Conservation (phyloP, 2,888 invertebrate species). For the Cyclophora albipunctata region DNA sequence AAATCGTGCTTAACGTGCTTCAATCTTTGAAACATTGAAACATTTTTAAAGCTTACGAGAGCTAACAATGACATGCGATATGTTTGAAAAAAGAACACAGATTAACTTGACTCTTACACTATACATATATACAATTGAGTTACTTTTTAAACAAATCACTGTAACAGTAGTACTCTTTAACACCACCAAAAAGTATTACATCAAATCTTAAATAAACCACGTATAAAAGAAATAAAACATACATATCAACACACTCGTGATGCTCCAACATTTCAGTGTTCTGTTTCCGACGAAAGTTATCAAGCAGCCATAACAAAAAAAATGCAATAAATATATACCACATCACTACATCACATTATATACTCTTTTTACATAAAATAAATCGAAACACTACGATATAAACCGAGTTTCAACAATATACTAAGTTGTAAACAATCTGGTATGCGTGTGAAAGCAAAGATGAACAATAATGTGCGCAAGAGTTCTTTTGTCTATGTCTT, state of each 20-base stretch:
- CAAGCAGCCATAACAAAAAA: slow-evolving; percentile 65
- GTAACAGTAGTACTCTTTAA: too few relatives aligned
- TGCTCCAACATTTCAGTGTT: slow-evolving; percentile 39
- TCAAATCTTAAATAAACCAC: too few relatives aligned
- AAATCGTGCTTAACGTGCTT: too few relatives aligned
- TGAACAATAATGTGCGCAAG: slow-evolving; percentile 7
- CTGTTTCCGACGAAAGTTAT: slow-evolving; percentile 58
- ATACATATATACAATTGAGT: too few relatives aligned
- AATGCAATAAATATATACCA: slow-evolving; percentile 59
- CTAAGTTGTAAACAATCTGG: slow-evolving; percentile 22
- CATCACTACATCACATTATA: slow-evolving; percentile 41
- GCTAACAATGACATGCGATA: too few relatives aligned
- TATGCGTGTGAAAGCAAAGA: slow-evolving; percentile 39
- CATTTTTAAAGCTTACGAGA: too few relatives aligned
- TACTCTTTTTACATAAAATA: slow-evolving; percentile 10
- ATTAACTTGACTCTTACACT: too few relatives aligned
- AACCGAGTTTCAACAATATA: slow-evolving; percentile 13
- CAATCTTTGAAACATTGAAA: too few relatives aligned
- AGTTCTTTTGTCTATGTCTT: slow-evolving; percentile 14
- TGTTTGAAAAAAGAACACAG: too few relatives aligned
- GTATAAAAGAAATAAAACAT: slow-evolving; percentile 42
- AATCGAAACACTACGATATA: background rate
- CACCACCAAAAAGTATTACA: too few relatives aligned
- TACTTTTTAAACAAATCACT: too few relatives aligned
- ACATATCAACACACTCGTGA: slow-evolving; percentile 61